Base-by-base conservation (phyloP, 1,140 invertebrate genomes). In the Diachasmimorpha longicaudata region DNA sequence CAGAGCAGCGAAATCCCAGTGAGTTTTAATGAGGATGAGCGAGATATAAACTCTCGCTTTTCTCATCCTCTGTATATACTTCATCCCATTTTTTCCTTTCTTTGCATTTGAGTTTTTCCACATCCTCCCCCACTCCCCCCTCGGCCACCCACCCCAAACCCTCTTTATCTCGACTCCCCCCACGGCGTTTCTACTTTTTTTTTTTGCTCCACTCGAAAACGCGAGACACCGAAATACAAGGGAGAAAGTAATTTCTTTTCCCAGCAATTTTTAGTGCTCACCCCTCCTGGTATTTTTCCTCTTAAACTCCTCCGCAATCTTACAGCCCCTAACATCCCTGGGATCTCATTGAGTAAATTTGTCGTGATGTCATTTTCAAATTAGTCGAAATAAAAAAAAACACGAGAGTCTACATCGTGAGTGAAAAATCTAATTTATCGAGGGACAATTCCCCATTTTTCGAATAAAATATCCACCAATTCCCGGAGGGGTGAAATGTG, bases 231-330 rank as follows among this genome's bases (percentile, higher is more conserved):
- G 74, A 76, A 76, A 76, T 76, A 76, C 75, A 76, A 68, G 67
- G 66, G 75, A 76, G 75, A 76, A 76, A 76, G 75, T 76, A 76
- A 76, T 76, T 76, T 76, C 75, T 76, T 76, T 76, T 76, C 70
- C 75, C 75, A 72, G 63, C 52, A 37, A 76, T 69, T 76, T 76
- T 72, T 76, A 52, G 39, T 71, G 19, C 42, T 52, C 48, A 75
- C 36, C 25, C 52, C 52, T 63, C 67, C 11, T 46, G 25, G 67
- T 9, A 23, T 72, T 72, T 58, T 63, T 63, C 39, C 39, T 58
- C 52, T 39, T 72, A 37, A 21, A 63, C n/a, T 36, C 25, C 52
- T 37, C 39, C 11, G 19, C 19, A 63, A 63, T 37, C 31, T 72
- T 31, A 36, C 70, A 72, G 58, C 23, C 70, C 71, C 48, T n/a